These are phyloP conservation scores for Oxytorus armatus DNA, from an alignment of 2,888 invertebrate genomes.

Conservation along the genomic window DNA sequence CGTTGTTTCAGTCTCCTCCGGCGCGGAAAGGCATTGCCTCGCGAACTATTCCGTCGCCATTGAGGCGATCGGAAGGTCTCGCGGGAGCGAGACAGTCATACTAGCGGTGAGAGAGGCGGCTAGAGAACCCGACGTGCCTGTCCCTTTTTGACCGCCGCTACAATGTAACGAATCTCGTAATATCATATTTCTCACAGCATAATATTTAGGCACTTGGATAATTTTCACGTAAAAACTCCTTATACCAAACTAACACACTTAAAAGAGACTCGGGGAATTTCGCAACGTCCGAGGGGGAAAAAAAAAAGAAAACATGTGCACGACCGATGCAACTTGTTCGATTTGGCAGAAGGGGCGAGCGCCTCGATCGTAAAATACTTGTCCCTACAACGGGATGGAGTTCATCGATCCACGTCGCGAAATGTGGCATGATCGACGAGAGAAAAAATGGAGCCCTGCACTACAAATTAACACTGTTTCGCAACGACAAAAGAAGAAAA, in stretches of 20 bases:
- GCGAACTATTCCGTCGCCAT: neutral
- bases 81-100: neutral
- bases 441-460: neutral
- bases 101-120: neutral
- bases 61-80: neutral
- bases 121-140: neutral
- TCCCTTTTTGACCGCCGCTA: neutral
- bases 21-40: no score
- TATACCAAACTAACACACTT: neutral
- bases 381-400: neutral
- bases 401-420: neutral
- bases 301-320: neutral
- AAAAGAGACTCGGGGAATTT: neutral
- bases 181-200: constrained; percentile 1
- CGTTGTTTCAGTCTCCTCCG: neutral
- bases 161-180: neutral
- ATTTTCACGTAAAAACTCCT: neutral
- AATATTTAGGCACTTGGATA: neutral
- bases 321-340: neutral
- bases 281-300: no score
- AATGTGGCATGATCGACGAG: constrained; percentile 9
- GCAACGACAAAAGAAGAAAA: no score
- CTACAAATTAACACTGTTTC: constrained; percentile 13
- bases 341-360: neutral
- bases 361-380: constrained; percentile 1